These are phyloP conservation scores for Ifrita kowaldi DNA, from an alignment of 2,113 vertebrate species.

Conservation along the genomic window DNA sequence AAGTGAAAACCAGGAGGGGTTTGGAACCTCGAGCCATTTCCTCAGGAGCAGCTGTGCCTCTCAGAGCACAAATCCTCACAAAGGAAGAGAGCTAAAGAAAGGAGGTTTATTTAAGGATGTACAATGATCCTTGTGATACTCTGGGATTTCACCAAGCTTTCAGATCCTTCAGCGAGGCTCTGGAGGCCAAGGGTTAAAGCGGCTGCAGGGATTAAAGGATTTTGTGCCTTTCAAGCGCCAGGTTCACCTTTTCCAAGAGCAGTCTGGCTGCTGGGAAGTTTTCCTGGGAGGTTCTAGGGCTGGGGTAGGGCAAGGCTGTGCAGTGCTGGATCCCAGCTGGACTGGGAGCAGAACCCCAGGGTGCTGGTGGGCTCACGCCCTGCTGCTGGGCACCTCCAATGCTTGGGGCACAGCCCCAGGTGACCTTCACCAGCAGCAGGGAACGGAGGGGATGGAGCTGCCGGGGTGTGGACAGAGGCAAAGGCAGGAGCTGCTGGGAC, in stretches of 20 bases:
- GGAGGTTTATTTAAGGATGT: slow-evolving; percentile 53
- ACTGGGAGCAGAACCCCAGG: not conserved
- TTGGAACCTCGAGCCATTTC: not conserved
- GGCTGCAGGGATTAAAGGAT: slow-evolving; percentile 45
- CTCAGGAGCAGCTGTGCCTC: not conserved
- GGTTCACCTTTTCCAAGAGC: slow-evolving; percentile 1
- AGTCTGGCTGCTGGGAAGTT: not conserved
- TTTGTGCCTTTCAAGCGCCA: not conserved
- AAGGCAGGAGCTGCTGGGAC: not conserved
- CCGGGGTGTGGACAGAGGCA: accelerated
- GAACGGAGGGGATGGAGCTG: accelerated
- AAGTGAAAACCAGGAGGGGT: not conserved
- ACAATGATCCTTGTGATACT: slow-evolving; percentile 55
- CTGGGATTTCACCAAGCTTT: slow-evolving; percentile 39
- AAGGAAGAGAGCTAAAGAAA: slow-evolving; percentile 20
- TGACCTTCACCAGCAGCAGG: no score
- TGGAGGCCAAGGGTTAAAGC: slow-evolving; percentile 47
- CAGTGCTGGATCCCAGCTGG: not conserved
- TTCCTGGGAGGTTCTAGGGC: not conserved
- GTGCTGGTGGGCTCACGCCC: accelerated
- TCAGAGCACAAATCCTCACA: slow-evolving; percentile 15
- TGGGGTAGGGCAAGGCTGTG: not conserved
- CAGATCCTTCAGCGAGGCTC: not conserved
- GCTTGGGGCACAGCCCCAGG: not conserved
- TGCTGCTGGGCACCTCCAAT: not conserved